Conservation (phyloP, 35 echinoderm and acorn worm genomes). For the Heliocidaris erythrogramma region DNA sequence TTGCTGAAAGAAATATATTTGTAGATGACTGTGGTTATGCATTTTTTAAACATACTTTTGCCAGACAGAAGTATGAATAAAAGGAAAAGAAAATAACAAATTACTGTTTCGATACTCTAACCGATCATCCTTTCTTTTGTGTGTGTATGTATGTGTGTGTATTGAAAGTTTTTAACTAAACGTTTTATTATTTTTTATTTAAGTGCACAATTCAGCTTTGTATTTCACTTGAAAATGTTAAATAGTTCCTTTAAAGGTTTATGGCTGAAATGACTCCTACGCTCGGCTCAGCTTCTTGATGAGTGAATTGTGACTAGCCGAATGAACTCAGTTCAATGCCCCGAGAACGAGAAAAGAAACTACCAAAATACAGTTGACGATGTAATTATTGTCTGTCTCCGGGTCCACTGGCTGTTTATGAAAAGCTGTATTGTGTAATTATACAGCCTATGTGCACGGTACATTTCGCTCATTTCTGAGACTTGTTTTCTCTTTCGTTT, state of each 20-base stretch:
- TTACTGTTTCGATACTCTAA: too few relatives aligned
- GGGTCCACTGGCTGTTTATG: background rate
- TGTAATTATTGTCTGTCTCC: background rate
- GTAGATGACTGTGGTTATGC: too few relatives aligned
- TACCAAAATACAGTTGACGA: conserved; percentile 13
- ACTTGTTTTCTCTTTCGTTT: too few relatives aligned
- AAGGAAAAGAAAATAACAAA: too few relatives aligned
- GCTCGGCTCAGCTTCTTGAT: background rate
- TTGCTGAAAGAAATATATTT: too few relatives aligned
- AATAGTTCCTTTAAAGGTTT: background rate
- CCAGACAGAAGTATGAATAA: too few relatives aligned
- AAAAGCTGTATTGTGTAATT: background rate
- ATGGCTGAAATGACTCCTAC: background rate
- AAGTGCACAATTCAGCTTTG: background rate
- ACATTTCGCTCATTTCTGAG: too few relatives aligned
- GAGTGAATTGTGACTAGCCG: conserved; percentile 41
- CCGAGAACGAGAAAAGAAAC: conserved; percentile 1
- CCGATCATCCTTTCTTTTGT: background rate
- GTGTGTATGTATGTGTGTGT: too few relatives aligned
- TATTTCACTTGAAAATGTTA: background rate
- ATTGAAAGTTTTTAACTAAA: too few relatives aligned
- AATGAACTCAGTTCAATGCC: conserved; percentile 40
- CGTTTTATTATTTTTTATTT: too few relatives aligned
- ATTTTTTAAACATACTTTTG: too few relatives aligned
- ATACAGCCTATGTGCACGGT: background rate